Percentiles rank a stretch among this genome's conserved stretches.
Conservation (phyloP, 2,113 vertebrate genomes). For the Chlamydotis undulata region DNA sequence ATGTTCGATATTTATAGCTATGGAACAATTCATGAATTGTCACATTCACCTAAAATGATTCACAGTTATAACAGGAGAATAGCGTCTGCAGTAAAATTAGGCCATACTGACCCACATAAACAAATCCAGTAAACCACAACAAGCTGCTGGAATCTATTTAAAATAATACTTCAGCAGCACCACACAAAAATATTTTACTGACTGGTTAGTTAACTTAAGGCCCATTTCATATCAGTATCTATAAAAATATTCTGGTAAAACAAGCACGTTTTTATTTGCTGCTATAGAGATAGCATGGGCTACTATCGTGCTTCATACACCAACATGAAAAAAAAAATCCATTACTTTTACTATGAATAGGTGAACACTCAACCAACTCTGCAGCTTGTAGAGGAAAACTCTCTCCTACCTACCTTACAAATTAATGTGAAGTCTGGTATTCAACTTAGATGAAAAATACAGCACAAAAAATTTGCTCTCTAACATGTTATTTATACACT, state of each 20-base stretch:
- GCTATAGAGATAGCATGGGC: background rate
- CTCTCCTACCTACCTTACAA: background rate
- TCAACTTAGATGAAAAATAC: background rate
- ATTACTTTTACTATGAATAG: background rate
- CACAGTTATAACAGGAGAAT: background rate
- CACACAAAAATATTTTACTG: background rate
- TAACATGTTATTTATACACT: background rate
- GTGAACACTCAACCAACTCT: background rate
- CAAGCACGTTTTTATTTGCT: background rate
- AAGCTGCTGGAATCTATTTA: background rate
- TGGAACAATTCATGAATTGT: background rate
- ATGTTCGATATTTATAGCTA: background rate
- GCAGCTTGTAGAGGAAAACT: background rate
- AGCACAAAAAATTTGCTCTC: background rate
- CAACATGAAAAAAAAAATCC: background rate
- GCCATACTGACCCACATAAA: constrained; percentile 23
- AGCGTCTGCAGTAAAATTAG: background rate
- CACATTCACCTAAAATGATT: background rate
- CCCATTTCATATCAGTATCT: background rate
- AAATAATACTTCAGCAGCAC: background rate
- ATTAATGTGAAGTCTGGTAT: background rate
- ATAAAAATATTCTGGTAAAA: background rate
- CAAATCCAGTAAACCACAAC: background rate
- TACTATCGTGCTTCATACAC: background rate
- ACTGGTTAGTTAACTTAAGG: background rate